Base-by-base conservation (phyloP, 2,888 invertebrate genomes). In the Pedicia rivosa region DNA sequence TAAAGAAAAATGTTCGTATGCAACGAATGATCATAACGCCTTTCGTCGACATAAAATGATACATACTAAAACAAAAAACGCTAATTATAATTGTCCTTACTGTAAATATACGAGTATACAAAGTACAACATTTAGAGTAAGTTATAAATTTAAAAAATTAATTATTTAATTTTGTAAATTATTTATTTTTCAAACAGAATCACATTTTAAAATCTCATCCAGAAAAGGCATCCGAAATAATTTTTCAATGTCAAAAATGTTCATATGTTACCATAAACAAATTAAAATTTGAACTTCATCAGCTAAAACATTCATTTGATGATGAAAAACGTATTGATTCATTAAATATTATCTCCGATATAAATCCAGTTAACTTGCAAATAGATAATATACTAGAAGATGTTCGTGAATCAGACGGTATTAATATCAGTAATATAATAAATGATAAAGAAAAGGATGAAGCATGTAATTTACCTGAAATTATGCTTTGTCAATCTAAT, bases 141-240 rank as follows among this genome's bases (percentile, higher is more conserved):
- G 25, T 29, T 7, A 6, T 3, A 13, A 13, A 22, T 5, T 17
- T 10, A 17, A 10, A 45, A 37, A n/a, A n/a, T 17, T 26, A 6
- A 14, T 12, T 27, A 17, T 16, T 22, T 28, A 20, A 20, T 20
- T 20, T 20, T 20, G 20, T 20, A 6, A 20, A 20, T 22, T 10
- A 20, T 10, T 16, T n/a, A n/a, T n/a, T n/a, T n/a, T n/a, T n/a
- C n/a, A n/a, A n/a, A 14, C 25, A 60, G 48, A 65, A 72, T 14
- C 87, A 88, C 53, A 65, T 87, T 52, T 72, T 76, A 47, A 76
- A 74, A 37, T 80, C 80, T 51, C 88, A 88, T 57, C 82, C 83
- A 1, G 74, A 73, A 17, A 55, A 70, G 41, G 72, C 70, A 39
- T 65, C 71, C 19, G 65, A 66, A 8, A 65, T 76, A 12, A 59